Evolutionary conservation across 2,113 vertebrate species (phyloP), one percentile per base, ranked within the genome.

Genomic region (Hipposideros armiger): DNA sequence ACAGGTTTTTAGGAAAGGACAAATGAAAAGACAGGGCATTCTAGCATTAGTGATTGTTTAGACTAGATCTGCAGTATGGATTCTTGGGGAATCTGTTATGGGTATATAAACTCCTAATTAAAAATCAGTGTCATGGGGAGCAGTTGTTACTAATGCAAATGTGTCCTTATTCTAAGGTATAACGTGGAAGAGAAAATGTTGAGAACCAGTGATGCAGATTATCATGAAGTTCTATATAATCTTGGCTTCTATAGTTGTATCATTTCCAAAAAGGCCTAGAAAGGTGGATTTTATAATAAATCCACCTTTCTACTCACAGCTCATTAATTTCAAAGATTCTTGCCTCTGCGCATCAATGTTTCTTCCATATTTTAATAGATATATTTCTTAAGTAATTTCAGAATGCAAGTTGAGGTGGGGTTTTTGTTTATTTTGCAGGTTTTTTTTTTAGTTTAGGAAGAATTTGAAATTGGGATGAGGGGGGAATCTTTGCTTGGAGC

Each of bases 261-360:
- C 50, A 77, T 91, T 89, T 74, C 32, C 14, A 45, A 45, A 88
- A 88, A 69, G 52, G 82, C 45, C 85, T 67, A 85, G 28, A 66
- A 85, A 88, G 36, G 42, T 78, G 0, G 5, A 36, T 66, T 66
- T 91, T 30, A 74, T 69, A 73, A 62, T 56, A 88, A 95, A 93
- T 72, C 17, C 11, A 78, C 47, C 20, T 40, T 82, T 76, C 14
- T n/a, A 60, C 19, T 94, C 69, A 72, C 36, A 85, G 8, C 47
- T 87, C 42, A 36, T 80, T 78, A 87, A 91, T 82, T 82, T 93
- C 89, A 80, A 95, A 84, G 52, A 36, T 90, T 36, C 14, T 87
- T 83, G 22, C 24, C 24, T 93, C 11, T 96, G 28, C 17, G 84
- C 45, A 85, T 81, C 32, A 94, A 3, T 94, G 17, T 82, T 92